Base-by-base conservation (phyloP, 2,888 invertebrate genomes). In the Eledone cirrhosa region DNA sequence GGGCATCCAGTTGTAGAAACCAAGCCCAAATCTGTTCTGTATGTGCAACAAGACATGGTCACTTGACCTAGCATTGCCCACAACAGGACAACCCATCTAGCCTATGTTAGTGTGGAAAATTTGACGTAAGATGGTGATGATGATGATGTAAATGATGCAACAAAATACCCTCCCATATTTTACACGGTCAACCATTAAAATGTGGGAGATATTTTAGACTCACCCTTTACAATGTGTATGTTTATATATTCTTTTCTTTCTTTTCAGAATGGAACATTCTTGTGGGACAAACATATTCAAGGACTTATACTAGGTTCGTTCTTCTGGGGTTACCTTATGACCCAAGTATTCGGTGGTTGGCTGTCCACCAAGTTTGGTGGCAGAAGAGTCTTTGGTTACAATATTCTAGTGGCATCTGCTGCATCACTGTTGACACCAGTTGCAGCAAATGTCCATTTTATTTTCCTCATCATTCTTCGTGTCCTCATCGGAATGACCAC, bases 311-410 rank as follows among this genome's bases (percentile, higher is more conserved):
- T 88, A 1, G 88, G 87, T 4, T 84, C 88, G 5, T 88, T 87
- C 78, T 88, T 86, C 84, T 88, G 87, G 87, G 88, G 88, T 47
- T 88, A 88, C 78, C 81, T 88, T n/a, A 77, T 85, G 14, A 86
- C 87, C 33, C 88, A 88, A 80, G 83, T 89, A 5, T 86, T 87
- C 0, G 87, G 86, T 8, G 90, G 89, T 2, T 88, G 87, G 87
- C 77, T 89, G 75, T 87, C 89, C n/a, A 86, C 87, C 1, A 83
- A 83, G 76, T 85, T 87, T 78, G 90, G 89, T 8, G 88, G 88
- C 48, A 88, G 87, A 78, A 81, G 85, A 78, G 85, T 89, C 5
- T 86, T 85, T 78, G 89, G 87, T 4, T 82, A 83, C 79, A 82
- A 86, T 75, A 87, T 89, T 86, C 75, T 88, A 29, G 80, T 84